Conservation (phyloP, 2,113 vertebrate species). For the Strigops habroptila region DNA sequence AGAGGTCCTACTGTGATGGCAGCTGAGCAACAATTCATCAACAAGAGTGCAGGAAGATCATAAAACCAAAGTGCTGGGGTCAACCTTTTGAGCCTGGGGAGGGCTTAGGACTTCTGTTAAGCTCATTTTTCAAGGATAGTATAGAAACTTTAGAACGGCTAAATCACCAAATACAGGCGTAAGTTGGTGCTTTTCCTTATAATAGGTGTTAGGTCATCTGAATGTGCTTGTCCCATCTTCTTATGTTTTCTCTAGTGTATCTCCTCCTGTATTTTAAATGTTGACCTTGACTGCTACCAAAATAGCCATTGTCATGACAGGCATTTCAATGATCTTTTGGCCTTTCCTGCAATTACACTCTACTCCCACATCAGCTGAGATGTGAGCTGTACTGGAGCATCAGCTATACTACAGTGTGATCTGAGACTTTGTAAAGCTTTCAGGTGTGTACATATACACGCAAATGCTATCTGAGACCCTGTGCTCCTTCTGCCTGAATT, state of each 20-base stretch:
- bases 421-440: background rate
- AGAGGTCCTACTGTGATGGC: conserved; percentile 13
- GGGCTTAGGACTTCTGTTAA: background rate
- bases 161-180: background rate
- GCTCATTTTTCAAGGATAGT: background rate
- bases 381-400: too few species aligned
- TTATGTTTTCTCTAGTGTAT: background rate
- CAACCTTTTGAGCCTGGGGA: background rate
- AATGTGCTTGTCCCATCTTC: background rate
- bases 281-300: background rate
- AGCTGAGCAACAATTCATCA: conserved; percentile 29
- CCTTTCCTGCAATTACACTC: background rate
- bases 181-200: background rate
- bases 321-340: background rate
- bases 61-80: background rate
- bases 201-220: background rate
- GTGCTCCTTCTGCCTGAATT: background rate
- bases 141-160: background rate
- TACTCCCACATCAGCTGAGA: background rate
- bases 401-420: background rate
- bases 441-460: background rate
- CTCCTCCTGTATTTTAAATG: background rate
- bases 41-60: background rate
- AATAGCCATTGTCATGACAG: background rate
- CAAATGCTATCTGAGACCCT: background rate